Base-by-base conservation (phyloP, 2,797 vertebrate species). In the Cuculus canorus region DNA sequence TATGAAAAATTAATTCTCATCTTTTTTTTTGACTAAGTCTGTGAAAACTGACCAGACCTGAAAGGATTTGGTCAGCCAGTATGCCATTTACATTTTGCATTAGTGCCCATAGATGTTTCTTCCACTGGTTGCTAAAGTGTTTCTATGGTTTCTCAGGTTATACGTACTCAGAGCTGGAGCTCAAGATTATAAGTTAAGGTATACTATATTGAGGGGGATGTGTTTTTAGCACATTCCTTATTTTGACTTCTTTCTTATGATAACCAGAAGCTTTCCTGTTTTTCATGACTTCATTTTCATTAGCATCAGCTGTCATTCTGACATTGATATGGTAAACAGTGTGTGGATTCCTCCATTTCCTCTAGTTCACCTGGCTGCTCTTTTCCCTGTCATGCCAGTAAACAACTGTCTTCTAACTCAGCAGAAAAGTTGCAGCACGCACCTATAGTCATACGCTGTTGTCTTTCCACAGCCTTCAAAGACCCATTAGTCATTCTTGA, bases 391-490 rank as follows among this genome's bases (percentile, higher is more conserved):
- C 53, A 7, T 54, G 53, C 28, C 53, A 32, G 30, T 54, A 30
- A 54, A 54, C 53, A 54, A 32, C 53, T 54, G 30, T 32, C 53
- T 30, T 54, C 53, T 54, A 54, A 54, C 17, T 32, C 30, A 54
- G 53, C 53, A 54, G 53, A 54, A 54, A 54, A 32, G 28, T 54
- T 54, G 30, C 53, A 54, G 53, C 15, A 54, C 17, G 19, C 30
- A 18, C 28, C 53, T 32, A 30, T 54, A 54, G 28, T 54, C 52
- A 53, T 53, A 53, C 23, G 28, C 27, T 53, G 52, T 16, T 54
- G 52, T 54, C 52, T 27, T 92, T 72, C 43, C 11, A 41, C 63
- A 92, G 28, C 35, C 37, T 95, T 84, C 65, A 86, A 90, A 86
- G 27, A 61, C 12, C 18, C 10, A 8, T 48, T 88, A 57, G 11